Conservation (phyloP, 2,888 invertebrate genomes). For the Lagria hirta region DNA sequence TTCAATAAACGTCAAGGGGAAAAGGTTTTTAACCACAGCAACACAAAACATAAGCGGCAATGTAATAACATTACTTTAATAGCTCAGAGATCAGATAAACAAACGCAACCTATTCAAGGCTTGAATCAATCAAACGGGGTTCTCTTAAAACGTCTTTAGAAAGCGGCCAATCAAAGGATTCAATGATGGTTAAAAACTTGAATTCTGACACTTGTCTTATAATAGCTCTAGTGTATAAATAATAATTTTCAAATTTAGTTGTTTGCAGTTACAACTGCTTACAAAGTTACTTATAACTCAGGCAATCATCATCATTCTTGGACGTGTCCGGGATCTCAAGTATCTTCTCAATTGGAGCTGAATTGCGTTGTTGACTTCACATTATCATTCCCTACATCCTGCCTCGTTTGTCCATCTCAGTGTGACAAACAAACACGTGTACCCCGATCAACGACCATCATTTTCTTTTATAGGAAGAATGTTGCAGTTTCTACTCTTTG, state of each 20-base stretch:
- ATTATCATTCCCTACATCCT: conserved; percentile 39
- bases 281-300: conserved; percentile 24
- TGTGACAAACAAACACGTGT: conserved; percentile 26
- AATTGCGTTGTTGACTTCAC: conserved; percentile 42
- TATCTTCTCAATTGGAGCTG: conserved; percentile 34
- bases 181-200: conserved; percentile 31
- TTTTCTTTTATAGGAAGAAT: too few relatives aligned
- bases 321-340: conserved; percentile 30
- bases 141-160: conserved; percentile 51
- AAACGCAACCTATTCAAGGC: conserved; percentile 30
- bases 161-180: conserved; percentile 48
- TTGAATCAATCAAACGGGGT: conserved; percentile 22
- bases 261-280: conserved; percentile 41
- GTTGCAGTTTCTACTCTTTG: background rate
- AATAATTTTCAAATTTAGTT: conserved; percentile 35
- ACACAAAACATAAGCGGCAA: conserved; percentile 33
- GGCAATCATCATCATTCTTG: conserved; percentile 27
- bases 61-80: conserved; percentile 42
- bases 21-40: conserved; percentile 22
- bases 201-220: conserved; percentile 15
- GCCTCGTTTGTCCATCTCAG: conserved; percentile 20
- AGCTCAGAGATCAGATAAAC: conserved; percentile 42
- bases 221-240: conserved; percentile 15
- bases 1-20: conserved; percentile 33
- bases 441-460: conserved; percentile 17